These are phyloP conservation scores for Theropithecus gelada DNA, from an alignment of 2,113 vertebrate species.

Conservation along the genomic window DNA sequence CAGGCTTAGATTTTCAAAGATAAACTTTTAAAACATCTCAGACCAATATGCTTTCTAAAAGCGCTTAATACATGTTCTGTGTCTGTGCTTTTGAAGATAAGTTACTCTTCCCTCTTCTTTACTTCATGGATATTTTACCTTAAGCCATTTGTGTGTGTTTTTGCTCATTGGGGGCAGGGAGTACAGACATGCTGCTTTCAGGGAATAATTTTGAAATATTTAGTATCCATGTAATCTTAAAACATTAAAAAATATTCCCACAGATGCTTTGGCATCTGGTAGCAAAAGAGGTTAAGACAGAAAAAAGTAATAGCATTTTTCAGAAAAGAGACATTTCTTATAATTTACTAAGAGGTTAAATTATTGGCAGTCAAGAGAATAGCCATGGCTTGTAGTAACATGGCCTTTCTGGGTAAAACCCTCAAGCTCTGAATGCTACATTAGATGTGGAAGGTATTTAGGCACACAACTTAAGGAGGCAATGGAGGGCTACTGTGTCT, in stretches of 20 bases:
- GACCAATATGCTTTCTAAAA: background rate
- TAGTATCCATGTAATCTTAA: background rate
- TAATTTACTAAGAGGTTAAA: background rate
- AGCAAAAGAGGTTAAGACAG: background rate
- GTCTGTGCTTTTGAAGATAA: background rate
- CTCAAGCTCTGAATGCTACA: background rate
- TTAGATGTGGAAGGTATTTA: background rate
- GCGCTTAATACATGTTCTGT: background rate
- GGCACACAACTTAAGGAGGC: background rate
- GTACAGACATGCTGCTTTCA: background rate
- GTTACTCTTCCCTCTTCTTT: background rate
- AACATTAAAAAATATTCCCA: background rate
- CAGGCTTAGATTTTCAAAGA: slow-evolving; percentile 33
- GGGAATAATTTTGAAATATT: background rate
- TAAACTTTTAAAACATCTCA: background rate
- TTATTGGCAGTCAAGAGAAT: slow-evolving; percentile 31
- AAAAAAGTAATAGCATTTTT: background rate
- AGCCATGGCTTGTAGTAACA: background rate
- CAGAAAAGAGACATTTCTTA: background rate
- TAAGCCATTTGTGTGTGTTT: background rate
- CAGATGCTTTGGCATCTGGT: background rate
- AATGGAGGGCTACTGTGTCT: background rate
- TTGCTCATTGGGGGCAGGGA: background rate
- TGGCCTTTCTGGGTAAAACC: background rate
- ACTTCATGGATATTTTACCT: background rate